phyloP scores from a whole-genome alignment of 1,140 invertebrate genomes.

The Meteorus sp. region DNA sequence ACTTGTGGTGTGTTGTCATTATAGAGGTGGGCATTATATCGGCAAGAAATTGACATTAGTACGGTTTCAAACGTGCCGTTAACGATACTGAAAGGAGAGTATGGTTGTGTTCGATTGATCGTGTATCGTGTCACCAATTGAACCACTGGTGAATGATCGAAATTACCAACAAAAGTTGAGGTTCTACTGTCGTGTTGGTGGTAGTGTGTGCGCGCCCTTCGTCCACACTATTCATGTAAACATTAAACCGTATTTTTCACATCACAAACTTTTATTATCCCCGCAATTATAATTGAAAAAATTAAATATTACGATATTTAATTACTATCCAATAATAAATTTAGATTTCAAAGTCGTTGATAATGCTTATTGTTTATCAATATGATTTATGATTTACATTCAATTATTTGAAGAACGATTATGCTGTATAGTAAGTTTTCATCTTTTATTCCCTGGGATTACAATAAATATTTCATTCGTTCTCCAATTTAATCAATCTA shows the following conservation, averaged over 20 bases:
- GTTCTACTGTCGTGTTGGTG: conserved; percentile 2
- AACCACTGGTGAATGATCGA: background rate
- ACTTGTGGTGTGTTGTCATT: background rate
- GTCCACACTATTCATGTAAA: conserved; percentile 12
- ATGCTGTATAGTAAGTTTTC: conserved; percentile 11
- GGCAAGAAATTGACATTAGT: background rate
- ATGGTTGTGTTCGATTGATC: background rate
- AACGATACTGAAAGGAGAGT: background rate
- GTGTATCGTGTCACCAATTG: background rate
- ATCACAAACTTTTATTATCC: background rate
- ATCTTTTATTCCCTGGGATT: background rate
- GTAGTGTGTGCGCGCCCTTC: background rate
- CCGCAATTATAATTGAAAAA: background rate
- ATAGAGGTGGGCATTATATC: background rate
- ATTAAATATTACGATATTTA: background rate
- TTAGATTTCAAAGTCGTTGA: too few relatives aligned
- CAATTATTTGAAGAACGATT: background rate
- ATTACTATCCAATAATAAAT: background rate
- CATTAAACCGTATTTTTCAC: background rate
- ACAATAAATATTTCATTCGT: background rate
- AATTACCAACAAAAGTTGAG: background rate
- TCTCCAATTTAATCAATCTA: background rate
- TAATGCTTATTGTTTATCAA: background rate
- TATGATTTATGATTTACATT: conserved; percentile 1
- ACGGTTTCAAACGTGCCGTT: background rate